Evolutionary conservation across 2,888 invertebrate species (phyloP).

Genomic region (Ernsta delagoae): DNA sequence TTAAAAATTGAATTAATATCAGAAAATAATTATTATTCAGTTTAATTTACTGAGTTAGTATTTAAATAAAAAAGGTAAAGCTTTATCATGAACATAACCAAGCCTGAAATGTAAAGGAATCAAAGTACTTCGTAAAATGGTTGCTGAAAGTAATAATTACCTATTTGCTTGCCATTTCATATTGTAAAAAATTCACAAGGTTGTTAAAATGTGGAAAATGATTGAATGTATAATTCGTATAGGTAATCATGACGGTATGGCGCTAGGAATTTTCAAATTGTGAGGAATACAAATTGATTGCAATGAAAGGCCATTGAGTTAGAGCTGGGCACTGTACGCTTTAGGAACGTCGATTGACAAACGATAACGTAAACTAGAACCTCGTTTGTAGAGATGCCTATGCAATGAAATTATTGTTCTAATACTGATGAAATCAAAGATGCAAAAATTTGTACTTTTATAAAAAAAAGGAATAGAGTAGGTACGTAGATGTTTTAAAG

Average conservation of each 20-base stretch:
- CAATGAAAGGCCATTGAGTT: conserved; percentile 12
- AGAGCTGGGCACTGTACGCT: conserved; percentile 1
- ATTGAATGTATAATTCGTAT: too few relatives aligned
- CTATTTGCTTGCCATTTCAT: too few relatives aligned
- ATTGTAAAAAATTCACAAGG: too few relatives aligned
- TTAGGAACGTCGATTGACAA: conserved; percentile 1
- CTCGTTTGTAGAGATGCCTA: neutral
- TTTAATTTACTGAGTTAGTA: too few relatives aligned
- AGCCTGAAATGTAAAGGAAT: conserved; percentile 19
- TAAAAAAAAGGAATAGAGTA: too few relatives aligned
- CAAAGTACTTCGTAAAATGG: too few relatives aligned
- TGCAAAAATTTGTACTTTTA: neutral
- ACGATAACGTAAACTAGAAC: neutral
- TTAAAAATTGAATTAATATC: too few relatives aligned
- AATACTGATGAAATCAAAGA: neutral
- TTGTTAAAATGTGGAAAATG: too few relatives aligned
- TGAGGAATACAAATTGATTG: conserved; percentile 16
- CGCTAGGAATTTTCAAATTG: neutral
- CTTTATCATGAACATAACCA: conserved; percentile 29
- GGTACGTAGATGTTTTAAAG: too few relatives aligned
- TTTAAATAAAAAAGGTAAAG: conserved; percentile 9
- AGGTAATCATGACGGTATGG: too few relatives aligned
- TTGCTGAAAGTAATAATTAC: too few relatives aligned
- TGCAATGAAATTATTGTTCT: neutral
- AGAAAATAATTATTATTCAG: too few relatives aligned